Evolutionary conservation across 2,113 vertebrate genomes (phyloP).

Genomic region (Equus przewalskii): DNA sequence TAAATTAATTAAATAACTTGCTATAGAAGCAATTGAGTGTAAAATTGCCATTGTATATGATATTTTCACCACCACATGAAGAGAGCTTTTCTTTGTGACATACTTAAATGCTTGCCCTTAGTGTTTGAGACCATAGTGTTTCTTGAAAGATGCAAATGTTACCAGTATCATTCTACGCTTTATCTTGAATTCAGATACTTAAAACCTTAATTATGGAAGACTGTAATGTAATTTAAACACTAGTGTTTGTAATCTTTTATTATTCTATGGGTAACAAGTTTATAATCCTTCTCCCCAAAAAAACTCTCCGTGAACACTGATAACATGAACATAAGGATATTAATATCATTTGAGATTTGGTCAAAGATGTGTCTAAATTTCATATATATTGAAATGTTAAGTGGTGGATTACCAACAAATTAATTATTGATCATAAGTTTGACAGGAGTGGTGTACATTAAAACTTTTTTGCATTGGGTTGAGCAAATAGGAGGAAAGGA

Average conservation of each 20-base stretch:
- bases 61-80: neutral
- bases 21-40: neutral
- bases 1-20: conserved; percentile 28
- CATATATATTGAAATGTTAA: conserved; percentile 36
- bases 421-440: neutral
- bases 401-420: neutral
- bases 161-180: neutral
- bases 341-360: conserved; percentile 39
- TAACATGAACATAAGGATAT: neutral
- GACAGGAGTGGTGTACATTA: neutral
- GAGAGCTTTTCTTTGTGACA: conserved; percentile 26
- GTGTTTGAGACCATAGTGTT: neutral
- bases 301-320: neutral
- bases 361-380: neutral
- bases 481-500: neutral
- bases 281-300: fast-evolving
- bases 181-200: conserved; percentile 34
- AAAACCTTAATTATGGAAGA: conserved; percentile 16
- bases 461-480: neutral
- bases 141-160: conserved; percentile 51
- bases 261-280: conserved; percentile 1
- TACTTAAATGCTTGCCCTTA: neutral
- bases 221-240: conserved; percentile 38
- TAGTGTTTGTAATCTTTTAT: conserved; percentile 34
- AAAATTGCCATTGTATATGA: neutral